Evolutionary conservation across 2,888 invertebrate genomes (phyloP).

Genomic region (Rutpela maculata): DNA sequence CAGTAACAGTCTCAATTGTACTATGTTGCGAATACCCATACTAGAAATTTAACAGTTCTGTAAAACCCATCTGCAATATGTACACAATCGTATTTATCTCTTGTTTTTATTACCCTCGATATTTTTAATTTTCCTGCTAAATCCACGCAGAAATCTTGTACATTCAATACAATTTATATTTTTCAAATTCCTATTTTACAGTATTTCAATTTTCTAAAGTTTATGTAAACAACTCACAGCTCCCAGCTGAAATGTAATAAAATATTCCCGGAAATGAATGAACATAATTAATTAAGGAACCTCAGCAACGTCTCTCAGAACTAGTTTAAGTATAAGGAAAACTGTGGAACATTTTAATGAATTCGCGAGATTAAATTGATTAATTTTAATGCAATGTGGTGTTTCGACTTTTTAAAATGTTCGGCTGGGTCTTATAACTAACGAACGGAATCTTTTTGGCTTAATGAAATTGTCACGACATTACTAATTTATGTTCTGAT

Average conservation of each 20-base stretch:
- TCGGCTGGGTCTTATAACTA: neutral
- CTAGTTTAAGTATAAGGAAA: constrained; percentile 25
- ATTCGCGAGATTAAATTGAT: constrained; percentile 29
- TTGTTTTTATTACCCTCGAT: neutral
- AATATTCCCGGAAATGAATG: neutral
- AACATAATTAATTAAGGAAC: constrained; percentile 27
- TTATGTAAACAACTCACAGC: neutral
- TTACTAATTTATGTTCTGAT: neutral
- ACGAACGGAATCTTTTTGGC: neutral
- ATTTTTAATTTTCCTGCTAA: neutral
- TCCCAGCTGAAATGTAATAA: neutral
- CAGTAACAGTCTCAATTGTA: too few relatives aligned
- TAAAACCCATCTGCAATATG: neutral
- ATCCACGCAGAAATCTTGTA: neutral
- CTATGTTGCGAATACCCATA: too few relatives aligned
- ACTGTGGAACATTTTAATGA: constrained; percentile 18
- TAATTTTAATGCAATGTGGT: constrained; percentile 6
- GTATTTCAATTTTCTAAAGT: neutral
- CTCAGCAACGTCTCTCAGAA: constrained; percentile 3
- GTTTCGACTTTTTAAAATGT: neutral
- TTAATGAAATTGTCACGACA: neutral
- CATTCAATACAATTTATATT: neutral
- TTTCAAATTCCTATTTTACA: neutral
- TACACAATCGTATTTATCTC: neutral
- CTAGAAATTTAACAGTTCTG: too few relatives aligned